A percentile compares a stretch with the other conserved stretches of the same genome.
Evolutionary conservation across 2,888 invertebrate species (phyloP).

Genomic region (Strigamia transsilvanica): DNA sequence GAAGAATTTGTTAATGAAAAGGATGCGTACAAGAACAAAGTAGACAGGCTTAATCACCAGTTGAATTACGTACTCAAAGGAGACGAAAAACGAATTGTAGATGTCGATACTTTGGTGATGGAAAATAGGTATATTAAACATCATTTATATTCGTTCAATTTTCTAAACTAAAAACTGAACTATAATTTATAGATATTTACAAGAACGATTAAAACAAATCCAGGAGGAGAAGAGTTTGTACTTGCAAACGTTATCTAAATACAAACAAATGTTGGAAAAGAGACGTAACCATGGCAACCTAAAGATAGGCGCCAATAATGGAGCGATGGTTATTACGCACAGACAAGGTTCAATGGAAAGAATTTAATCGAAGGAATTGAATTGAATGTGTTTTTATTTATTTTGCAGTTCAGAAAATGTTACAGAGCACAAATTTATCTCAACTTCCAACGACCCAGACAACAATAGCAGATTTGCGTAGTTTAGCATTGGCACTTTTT

Average conservation of each 20-base stretch:
- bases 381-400: neutral
- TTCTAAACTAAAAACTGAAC: neutral
- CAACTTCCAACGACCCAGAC: slow-evolving; percentile 71
- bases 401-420: slow-evolving; percentile 74
- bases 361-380: neutral
- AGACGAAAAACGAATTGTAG: slow-evolving; percentile 70
- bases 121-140: slow-evolving; percentile 75
- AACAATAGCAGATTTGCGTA: slow-evolving; percentile 78
- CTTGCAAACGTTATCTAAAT: slow-evolving; percentile 76
- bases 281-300: slow-evolving; percentile 77
- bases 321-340: slow-evolving; percentile 75
- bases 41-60: slow-evolving; percentile 82
- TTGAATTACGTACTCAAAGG: slow-evolving; percentile 74
- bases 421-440: slow-evolving; percentile 71
- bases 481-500: slow-evolving; percentile 78
- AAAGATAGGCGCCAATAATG: slow-evolving; percentile 71
- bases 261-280: slow-evolving; percentile 73
- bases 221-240: slow-evolving; percentile 81
- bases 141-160: slow-evolving; percentile 14
- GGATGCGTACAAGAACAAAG: slow-evolving; percentile 84
- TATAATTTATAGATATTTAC: slow-evolving; percentile 66
- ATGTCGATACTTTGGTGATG: slow-evolving; percentile 79
- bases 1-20: slow-evolving; percentile 82
- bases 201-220: slow-evolving; percentile 79
- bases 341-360: slow-evolving; percentile 73